phyloP scores from a whole-genome alignment of 2,888 invertebrate genomes.

The Leptinotarsa haldemani region DNA sequence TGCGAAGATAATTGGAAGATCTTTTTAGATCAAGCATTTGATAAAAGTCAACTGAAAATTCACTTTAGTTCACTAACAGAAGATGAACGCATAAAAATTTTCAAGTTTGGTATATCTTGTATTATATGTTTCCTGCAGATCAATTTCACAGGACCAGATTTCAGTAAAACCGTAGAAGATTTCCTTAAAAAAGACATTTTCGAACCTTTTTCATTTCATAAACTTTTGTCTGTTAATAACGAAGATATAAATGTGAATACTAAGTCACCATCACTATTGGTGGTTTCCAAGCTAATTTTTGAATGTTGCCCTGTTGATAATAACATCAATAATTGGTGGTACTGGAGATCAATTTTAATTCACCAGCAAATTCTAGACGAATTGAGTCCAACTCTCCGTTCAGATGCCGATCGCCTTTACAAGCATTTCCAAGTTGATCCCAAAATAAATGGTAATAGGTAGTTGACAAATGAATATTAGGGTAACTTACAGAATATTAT shows the following conservation, averaged over 20 bases:
- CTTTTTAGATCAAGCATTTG: conserved; percentile 50
- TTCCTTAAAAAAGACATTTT: conserved; percentile 67
- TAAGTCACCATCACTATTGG: conserved; percentile 68
- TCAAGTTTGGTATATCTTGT: conserved; percentile 72
- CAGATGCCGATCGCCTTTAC: conserved; percentile 68
- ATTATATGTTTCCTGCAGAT: conserved; percentile 80
- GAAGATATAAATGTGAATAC: conserved; percentile 78
- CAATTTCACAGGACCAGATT: conserved; percentile 84
- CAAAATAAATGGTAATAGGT: conserved; percentile 58
- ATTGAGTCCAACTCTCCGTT: conserved; percentile 75
- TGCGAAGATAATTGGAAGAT: conserved; percentile 52
- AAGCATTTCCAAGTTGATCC: conserved; percentile 58
- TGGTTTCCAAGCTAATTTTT: conserved; percentile 65
- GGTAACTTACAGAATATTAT: conserved; percentile 14
- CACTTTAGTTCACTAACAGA: conserved; percentile 51
- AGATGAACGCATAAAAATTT: conserved; percentile 66
- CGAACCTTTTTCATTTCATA: conserved; percentile 63
- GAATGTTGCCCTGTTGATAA: conserved; percentile 58
- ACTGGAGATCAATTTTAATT: conserved; percentile 76
- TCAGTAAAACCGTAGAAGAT: conserved; percentile 64
- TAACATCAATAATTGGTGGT: conserved; percentile 75
- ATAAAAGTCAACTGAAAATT: conserved; percentile 43
- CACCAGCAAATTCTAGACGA: conserved; percentile 86
- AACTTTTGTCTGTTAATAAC: conserved; percentile 70
- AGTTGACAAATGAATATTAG: neutral